Evolutionary conservation across 2,888 invertebrate genomes (phyloP).

Genomic region (Drosophila parthenogenetica): DNA sequence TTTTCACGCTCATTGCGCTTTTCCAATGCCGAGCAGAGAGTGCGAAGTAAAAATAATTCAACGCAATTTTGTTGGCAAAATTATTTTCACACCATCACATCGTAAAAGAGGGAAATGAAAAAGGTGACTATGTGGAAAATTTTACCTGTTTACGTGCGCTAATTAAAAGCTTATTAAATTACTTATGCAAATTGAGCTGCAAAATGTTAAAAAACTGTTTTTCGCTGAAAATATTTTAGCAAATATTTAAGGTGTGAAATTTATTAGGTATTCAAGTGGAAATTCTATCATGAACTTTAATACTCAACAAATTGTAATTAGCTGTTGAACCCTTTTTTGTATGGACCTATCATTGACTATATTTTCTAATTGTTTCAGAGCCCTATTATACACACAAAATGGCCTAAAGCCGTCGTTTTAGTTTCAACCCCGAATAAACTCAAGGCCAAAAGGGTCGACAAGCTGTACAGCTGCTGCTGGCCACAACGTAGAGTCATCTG

Average conservation of each 20-base stretch:
- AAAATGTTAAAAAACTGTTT: conserved; percentile 19
- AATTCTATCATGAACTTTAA: conserved; percentile 4
- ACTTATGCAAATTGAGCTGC: conserved; percentile 33
- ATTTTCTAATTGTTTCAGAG: conserved; percentile 24
- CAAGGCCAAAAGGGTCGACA: conserved; percentile 35
- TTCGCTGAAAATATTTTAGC: background rate
- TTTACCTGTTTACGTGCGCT: conserved; percentile 33
- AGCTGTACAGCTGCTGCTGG: conserved; percentile 34
- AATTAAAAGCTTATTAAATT: conserved; percentile 51
- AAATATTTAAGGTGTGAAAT: conserved; percentile 7
- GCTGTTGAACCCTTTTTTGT: conserved; percentile 10
- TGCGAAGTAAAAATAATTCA: conserved; percentile 53
- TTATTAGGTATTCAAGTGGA: conserved; percentile 8
- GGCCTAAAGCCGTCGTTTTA: conserved; percentile 29
- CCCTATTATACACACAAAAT: conserved; percentile 21
- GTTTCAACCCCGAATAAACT: conserved; percentile 10
- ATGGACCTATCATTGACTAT: conserved; percentile 6
- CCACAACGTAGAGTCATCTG: conserved; percentile 36
- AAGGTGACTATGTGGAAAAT: conserved; percentile 1
- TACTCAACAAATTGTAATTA: conserved; percentile 11
- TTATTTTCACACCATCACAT: conserved; percentile 43
- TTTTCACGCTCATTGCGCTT: conserved; percentile 17
- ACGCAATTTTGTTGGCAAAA: conserved; percentile 34
- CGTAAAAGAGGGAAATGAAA: background rate
- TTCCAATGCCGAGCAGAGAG: conserved; percentile 44